Evolutionary conservation across 2,797 vertebrate species (phyloP), one percentile per base, ranked within the genome.

Genomic region (Eurystomus glaucurus): DNA sequence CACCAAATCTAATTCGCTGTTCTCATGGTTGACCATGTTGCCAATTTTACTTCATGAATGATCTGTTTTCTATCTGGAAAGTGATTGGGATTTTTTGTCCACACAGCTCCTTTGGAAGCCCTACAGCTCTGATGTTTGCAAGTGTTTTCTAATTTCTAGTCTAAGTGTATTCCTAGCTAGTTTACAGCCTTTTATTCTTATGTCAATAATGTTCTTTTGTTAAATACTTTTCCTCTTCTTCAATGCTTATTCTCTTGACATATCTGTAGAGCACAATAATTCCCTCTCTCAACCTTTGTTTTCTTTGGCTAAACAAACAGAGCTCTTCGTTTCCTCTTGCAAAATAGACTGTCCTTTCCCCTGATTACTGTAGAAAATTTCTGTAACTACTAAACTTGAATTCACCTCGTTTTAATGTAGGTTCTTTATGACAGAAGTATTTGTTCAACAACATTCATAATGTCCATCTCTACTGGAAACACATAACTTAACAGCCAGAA

Each of bases 251-350:
- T 96, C 90, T 94, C 85, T 96, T 92, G 90, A 88, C 85, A 75
- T 90, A 90, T 81, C 79, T 75, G 25, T 75, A 78, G 22, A 88
- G 65, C 54, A 86, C 72, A 92, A 64, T 84, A 93, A 94, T 95
- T 95, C 82, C 41, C 52, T 71, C 83, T 90, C 90, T 94, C 57
- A 45, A 96, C 65, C 69, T 94, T 69, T 90, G 77, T 93, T 96
- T 96, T 93, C 88, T 91, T 90, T 93, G 93, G 88, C 83, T 96
- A 94, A 81, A 94, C 50, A 94, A 95, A 94, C 1, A 0, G 52
- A 94, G 33, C 4, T 81, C 35, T 94, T 85, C 9, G 2, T 80
- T 88, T 69, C 65, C 31, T 50, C 45, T 90, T 78, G 79, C 76
- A 84, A 77, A 74, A 64, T 23, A 70, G 17, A 11, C 41, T 65